A percentile compares a stretch with the other conserved stretches of the same genome.
phyloP scores from a whole-genome alignment of 2,888 invertebrate genomes.

The Morpho achilles region DNA sequence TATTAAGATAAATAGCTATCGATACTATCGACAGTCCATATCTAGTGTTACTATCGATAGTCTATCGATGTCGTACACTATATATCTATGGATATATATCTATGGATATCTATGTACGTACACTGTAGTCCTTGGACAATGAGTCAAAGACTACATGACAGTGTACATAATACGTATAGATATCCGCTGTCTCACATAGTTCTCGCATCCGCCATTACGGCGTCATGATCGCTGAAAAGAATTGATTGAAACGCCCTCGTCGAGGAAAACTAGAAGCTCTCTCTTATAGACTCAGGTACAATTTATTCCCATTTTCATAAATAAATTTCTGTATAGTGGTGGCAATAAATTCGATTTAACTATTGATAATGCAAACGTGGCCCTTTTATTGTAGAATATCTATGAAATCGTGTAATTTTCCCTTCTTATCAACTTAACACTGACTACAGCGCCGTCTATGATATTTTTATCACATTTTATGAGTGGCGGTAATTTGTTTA shows the following conservation, averaged over 20 bases:
- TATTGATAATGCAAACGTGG: constrained; percentile 12
- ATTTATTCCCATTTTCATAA: constrained; percentile 16
- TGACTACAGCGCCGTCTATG: constrained; percentile 70
- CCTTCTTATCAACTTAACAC: constrained; percentile 34
- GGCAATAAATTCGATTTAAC: not conserved
- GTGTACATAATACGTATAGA: too few species aligned
- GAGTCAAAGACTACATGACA: too few species aligned
- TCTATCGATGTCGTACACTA: too few species aligned
- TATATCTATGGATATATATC: too few species aligned
- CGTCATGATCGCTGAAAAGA: constrained; percentile 57
- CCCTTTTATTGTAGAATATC: constrained; percentile 1
- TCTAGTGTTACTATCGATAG: too few species aligned
- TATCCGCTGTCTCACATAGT: not conserved
- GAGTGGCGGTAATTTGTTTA: constrained; percentile 54
- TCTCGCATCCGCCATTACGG: constrained; percentile 55
- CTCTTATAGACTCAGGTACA: constrained; percentile 31
- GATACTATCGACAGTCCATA: too few species aligned
- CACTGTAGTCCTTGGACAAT: too few species aligned
- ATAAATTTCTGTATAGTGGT: constrained; percentile 5
- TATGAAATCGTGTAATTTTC: constrained; percentile 14
- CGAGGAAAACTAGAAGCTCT: constrained; percentile 58
- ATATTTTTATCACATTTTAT: constrained; percentile 41
- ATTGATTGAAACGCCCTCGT: constrained; percentile 71
- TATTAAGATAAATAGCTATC: too few species aligned
- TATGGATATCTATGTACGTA: too few species aligned